phyloP scores from a whole-genome alignment of 1,140 invertebrate species.

The Aleiodes sp. region DNA sequence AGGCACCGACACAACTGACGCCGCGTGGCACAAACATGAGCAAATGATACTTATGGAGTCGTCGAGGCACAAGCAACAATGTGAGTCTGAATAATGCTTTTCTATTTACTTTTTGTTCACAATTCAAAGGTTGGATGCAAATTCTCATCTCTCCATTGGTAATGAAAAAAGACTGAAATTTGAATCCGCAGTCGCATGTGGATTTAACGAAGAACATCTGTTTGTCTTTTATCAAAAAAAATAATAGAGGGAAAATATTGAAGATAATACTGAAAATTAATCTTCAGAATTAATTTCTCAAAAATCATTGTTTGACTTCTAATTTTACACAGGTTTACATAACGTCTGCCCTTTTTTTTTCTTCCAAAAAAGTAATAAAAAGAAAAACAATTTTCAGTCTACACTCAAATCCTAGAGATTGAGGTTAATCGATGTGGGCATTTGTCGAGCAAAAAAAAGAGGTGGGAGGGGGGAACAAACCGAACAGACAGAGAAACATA shows the following conservation, averaged over 20 bases:
- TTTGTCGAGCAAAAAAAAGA: slow-evolving; percentile 11
- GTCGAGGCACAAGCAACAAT: slow-evolving; percentile 62
- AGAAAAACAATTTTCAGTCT: background rate
- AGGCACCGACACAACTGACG: slow-evolving; percentile 63
- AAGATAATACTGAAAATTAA: too few relatives aligned
- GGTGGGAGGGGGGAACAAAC: background rate
- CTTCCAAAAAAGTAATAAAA: background rate
- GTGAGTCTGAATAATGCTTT: slow-evolving; percentile 47
- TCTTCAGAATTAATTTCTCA: too few relatives aligned
- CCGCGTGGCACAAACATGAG: slow-evolving; percentile 64
- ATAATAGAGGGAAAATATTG: too few relatives aligned
- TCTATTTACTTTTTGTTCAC: slow-evolving; percentile 18
- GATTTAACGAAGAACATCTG: too few relatives aligned
- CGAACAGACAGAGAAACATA: slow-evolving; percentile 16
- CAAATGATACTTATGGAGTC: slow-evolving; percentile 66
- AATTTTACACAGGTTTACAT: too few relatives aligned
- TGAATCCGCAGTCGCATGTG: too few relatives aligned
- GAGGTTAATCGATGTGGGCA: slow-evolving; percentile 33
- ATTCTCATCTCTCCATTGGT: too few relatives aligned
- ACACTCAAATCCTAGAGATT: slow-evolving; percentile 8
- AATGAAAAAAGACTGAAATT: too few relatives aligned
- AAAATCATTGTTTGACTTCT: too few relatives aligned
- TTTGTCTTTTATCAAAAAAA: too few relatives aligned
- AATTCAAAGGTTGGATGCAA: background rate
- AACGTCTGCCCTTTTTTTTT: background rate